Evolutionary conservation across 2,797 vertebrate genomes (phyloP).

Genomic region (Chromobotia macracanthus): DNA sequence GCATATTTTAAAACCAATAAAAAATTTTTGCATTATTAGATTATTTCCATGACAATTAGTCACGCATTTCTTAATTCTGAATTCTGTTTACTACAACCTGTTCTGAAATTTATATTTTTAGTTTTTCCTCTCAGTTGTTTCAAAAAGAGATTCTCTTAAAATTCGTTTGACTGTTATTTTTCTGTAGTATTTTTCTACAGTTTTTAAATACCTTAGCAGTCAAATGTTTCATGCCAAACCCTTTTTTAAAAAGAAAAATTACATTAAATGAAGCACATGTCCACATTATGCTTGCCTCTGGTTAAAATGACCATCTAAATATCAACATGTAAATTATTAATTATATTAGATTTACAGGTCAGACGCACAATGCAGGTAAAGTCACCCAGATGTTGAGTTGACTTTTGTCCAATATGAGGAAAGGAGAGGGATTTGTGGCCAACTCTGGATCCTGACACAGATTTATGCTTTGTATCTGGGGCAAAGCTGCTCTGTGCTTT

Average conservation of each 20-base stretch:
- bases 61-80: too few relatives aligned
- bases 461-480: constrained; percentile 60
- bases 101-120: too few relatives aligned
- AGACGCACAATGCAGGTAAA: constrained; percentile 53
- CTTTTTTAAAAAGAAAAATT: background rate
- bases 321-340: constrained; percentile 29
- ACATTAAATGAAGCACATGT: background rate
- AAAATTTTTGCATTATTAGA: too few relatives aligned
- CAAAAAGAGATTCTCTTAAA: too few relatives aligned
- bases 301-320: background rate
- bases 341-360: constrained; percentile 29
- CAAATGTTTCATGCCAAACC: background rate
- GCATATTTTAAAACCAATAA: too few relatives aligned
- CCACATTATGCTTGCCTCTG: background rate
- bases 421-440: constrained; percentile 69
- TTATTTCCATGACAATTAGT: too few relatives aligned
- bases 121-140: too few relatives aligned
- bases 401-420: constrained; percentile 63
- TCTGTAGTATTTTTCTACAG: too few relatives aligned
- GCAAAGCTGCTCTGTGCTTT: constrained; percentile 58
- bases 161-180: too few relatives aligned
- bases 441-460: constrained; percentile 62
- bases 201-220: background rate
- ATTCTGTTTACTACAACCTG: too few relatives aligned
- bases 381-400: constrained; percentile 71